Evolutionary conservation across 2,113 vertebrate species (phyloP).

Genomic region (Orycteropus afer): DNA sequence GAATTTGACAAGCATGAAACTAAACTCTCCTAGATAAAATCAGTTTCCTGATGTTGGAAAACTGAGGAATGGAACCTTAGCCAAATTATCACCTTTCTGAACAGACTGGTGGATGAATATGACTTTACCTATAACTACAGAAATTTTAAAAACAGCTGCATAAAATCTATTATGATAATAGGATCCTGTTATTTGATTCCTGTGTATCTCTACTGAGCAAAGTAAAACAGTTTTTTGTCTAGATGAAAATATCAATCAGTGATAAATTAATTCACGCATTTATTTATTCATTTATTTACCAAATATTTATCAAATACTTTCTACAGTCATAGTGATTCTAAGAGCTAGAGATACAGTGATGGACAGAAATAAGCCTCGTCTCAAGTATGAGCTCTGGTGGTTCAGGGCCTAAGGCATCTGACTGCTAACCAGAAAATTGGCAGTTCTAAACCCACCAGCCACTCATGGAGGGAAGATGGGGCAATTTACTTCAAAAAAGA

Average conservation of each 20-base stretch:
- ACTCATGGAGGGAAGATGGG: no score
- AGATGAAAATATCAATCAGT: background rate
- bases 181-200: background rate
- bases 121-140: background rate
- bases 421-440: no score
- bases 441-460: no score
- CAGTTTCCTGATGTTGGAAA: background rate
- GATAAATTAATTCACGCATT: background rate
- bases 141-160: background rate
- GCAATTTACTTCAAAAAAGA: no score
- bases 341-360: background rate
- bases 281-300: no score
- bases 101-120: background rate
- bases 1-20: background rate
- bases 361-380: background rate
- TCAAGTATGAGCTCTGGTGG: no score
- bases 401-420: no score
- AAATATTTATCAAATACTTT: no score
- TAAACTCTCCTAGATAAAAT: background rate
- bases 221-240: background rate
- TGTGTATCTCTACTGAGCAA: background rate
- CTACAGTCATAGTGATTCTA: background rate
- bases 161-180: background rate
- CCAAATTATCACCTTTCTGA: background rate
- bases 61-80: background rate